Evolutionary conservation across 2,888 invertebrate species (phyloP).

Genomic region (Caenorhabditis imperialis): DNA sequence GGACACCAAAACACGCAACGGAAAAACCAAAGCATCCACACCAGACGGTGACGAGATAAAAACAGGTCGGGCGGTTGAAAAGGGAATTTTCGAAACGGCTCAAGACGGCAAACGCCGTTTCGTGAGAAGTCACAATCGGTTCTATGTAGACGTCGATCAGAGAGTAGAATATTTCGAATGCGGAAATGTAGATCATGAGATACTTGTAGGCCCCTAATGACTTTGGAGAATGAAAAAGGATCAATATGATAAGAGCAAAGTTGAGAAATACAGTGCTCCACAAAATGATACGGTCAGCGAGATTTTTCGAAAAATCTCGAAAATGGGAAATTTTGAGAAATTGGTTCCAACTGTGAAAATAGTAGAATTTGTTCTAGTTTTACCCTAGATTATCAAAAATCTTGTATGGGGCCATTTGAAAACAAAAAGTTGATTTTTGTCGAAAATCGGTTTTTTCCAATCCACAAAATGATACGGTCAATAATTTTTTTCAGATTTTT

Average conservation of each 20-base stretch:
- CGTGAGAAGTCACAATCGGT: not conserved
- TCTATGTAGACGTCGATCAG: not conserved
- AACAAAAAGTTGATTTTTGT: no score
- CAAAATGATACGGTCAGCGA: no score
- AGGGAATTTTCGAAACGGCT: slow-evolving; percentile 1
- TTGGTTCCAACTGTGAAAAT: no score
- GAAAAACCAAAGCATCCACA: slow-evolving; percentile 19
- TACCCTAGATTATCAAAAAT: no score
- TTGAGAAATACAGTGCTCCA: slow-evolving; percentile 1
- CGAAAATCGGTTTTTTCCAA: no score
- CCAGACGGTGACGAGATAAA: not conserved
- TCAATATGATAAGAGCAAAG: slow-evolving; percentile 8
- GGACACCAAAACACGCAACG: slow-evolving; percentile 19
- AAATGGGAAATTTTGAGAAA: no score
- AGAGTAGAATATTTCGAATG: slow-evolving; percentile 8
- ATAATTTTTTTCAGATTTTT: no score
- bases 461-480: no score
- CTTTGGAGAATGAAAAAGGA: slow-evolving; percentile 11
- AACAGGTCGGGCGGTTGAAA: not conserved
- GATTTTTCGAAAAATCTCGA: no score
- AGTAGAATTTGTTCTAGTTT: no score
- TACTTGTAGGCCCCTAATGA: slow-evolving; percentile 16
- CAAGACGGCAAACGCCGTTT: not conserved
- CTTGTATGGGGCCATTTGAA: no score
- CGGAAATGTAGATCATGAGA: slow-evolving; percentile 19